Evolutionary conservation across 2,797 vertebrate genomes (phyloP).

Genomic region (Trachurus trachurus): DNA sequence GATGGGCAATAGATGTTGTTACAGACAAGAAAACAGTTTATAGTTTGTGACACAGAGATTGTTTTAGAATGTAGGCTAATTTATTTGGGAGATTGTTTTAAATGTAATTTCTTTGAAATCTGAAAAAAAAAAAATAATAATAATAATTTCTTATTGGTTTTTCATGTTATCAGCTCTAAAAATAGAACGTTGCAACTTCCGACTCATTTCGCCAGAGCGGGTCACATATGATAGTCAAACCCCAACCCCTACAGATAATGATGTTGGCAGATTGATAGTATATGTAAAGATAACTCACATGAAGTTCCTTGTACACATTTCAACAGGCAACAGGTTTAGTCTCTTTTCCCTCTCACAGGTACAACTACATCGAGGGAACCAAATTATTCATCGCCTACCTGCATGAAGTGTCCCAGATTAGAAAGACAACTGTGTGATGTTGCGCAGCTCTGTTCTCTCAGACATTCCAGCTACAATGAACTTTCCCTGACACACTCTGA

Average conservation of each 20-base stretch:
- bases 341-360: constrained; percentile 73
- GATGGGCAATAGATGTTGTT: too few species aligned
- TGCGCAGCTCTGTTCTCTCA: neutral
- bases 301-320: too few species aligned
- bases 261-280: neutral
- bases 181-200: too few species aligned
- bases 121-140: too few species aligned
- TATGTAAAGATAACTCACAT: neutral
- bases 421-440: constrained; percentile 64
- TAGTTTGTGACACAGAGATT: too few species aligned
- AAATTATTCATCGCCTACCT: constrained; percentile 90
- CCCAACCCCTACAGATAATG: neutral
- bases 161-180: too few species aligned
- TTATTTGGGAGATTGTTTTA: too few species aligned
- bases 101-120: too few species aligned
- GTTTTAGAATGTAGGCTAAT: too few species aligned
- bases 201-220: too few species aligned
- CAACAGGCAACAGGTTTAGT: neutral
- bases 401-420: constrained; percentile 83
- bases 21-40: too few species aligned
- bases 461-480: constrained; percentile 1
- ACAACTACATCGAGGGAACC: constrained; percentile 93
- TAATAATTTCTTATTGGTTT: too few species aligned
- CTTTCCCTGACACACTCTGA: neutral
- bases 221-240: neutral